phyloP scores from a whole-genome alignment of 2,888 invertebrate species.

The Brachyopa scutellaris region DNA sequence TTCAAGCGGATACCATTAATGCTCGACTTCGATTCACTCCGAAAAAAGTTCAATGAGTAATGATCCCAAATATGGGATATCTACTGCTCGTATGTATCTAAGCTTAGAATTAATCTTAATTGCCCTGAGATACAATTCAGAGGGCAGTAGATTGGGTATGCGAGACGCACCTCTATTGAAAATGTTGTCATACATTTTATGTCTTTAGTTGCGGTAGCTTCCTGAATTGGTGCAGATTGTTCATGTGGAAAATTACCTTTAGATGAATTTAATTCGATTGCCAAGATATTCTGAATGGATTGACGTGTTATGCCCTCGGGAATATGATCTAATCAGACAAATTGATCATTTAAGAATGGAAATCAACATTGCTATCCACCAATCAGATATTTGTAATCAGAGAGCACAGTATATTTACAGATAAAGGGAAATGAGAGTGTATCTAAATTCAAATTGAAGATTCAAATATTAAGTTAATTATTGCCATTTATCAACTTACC shows the following conservation, averaged over 20 bases:
- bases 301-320: not conserved
- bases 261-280: constrained; percentile 32
- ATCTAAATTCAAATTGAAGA: too few relatives aligned
- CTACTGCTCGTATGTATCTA: constrained; percentile 26
- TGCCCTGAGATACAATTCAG: constrained; percentile 34
- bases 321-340: not conserved
- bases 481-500: too few relatives aligned
- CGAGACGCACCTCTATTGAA: constrained; percentile 53
- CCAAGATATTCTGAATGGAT: not conserved
- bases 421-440: too few relatives aligned
- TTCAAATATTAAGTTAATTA: too few relatives aligned
- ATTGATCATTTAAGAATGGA: constrained; percentile 9
- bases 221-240: constrained; percentile 1
- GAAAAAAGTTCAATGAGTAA: constrained; percentile 60
- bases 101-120: constrained; percentile 58
- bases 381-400: too few relatives aligned
- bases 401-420: too few relatives aligned
- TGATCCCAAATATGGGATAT: constrained; percentile 50
- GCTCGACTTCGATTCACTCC: constrained; percentile 8
- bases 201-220: constrained; percentile 21
- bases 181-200: constrained; percentile 43
- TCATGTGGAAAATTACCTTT: constrained; percentile 60
- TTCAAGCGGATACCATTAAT: constrained; percentile 52
- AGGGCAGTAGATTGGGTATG: constrained; percentile 21
- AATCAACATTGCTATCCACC: too few relatives aligned